Evolutionary conservation across 1,140 invertebrate genomes (phyloP).

Genomic region (Lordiphosa collinella): DNA sequence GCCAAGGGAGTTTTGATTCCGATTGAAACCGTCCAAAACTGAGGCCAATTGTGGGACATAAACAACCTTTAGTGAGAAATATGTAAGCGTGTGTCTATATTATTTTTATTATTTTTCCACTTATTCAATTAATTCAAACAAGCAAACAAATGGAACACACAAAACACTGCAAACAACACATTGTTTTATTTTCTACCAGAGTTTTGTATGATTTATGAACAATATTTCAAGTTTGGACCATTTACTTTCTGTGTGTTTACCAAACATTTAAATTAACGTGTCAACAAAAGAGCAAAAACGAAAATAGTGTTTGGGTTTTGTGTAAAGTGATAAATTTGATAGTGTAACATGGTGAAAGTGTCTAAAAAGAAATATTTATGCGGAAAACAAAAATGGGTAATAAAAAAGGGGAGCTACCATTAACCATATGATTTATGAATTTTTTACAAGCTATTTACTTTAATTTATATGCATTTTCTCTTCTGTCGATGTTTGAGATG

Average conservation of each 20-base stretch:
- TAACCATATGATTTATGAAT: constrained; percentile 64
- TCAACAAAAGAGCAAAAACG: constrained; percentile 36
- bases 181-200: constrained; percentile 40
- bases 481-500: constrained; percentile 10
- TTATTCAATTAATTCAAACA: constrained; percentile 10
- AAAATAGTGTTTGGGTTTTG: constrained; percentile 26
- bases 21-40: constrained; percentile 80
- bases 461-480: constrained; percentile 39
- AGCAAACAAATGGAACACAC: constrained; percentile 37
- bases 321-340: constrained; percentile 42
- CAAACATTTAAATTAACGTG: constrained; percentile 55
- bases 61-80: constrained; percentile 27
- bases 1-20: constrained; percentile 62
- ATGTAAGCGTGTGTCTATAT: constrained; percentile 11
- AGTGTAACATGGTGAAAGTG: constrained; percentile 36
- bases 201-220: constrained; percentile 56
- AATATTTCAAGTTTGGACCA: constrained; percentile 38
- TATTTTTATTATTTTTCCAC: constrained; percentile 12
- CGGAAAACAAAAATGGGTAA: constrained; percentile 29
- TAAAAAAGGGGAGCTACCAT: constrained; percentile 30
- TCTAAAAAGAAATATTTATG: constrained; percentile 25
- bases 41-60: constrained; percentile 66
- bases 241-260: constrained; percentile 46
- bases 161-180: constrained; percentile 8
- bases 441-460: constrained; percentile 64